Percentiles rank a stretch among this genome's conserved stretches.
Evolutionary conservation across 2,888 invertebrate genomes (phyloP).

Genomic region (Noctua pronuba): DNA sequence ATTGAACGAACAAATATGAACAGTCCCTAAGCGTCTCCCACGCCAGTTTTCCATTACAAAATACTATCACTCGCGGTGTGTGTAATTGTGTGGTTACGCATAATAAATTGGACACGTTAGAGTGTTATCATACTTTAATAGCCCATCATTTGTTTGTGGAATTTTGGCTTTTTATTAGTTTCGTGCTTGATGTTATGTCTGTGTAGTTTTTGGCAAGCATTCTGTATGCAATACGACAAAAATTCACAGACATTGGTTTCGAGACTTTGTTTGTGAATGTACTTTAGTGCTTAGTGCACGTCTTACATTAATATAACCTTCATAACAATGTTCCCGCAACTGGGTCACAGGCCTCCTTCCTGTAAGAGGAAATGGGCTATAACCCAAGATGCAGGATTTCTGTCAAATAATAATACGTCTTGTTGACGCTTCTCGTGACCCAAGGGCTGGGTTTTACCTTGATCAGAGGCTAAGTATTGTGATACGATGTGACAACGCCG

Average conservation of each 20-base stretch:
- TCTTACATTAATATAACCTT: neutral
- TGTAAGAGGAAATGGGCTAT: neutral
- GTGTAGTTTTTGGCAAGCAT: neutral
- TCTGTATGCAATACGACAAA: neutral
- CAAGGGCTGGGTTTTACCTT: no score
- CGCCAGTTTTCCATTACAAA: slow-evolving; percentile 66
- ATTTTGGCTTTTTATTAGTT: slow-evolving; percentile 2
- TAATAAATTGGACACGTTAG: slow-evolving; percentile 34
- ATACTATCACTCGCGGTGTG: slow-evolving; percentile 24
- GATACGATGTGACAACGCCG: no score
- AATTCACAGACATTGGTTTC: neutral
- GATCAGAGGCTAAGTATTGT: no score
- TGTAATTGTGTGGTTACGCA: slow-evolving; percentile 22
- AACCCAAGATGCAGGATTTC: neutral
- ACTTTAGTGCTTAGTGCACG: no score
- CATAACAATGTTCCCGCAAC: neutral
- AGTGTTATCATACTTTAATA: slow-evolving; percentile 28
- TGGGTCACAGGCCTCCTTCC: no score
- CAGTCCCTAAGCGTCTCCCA: slow-evolving; percentile 5
- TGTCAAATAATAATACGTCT: neutral
- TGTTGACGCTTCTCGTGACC: no score
- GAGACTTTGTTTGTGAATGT: neutral
- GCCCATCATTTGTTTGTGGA: slow-evolving; percentile 18
- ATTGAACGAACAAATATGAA: neutral
- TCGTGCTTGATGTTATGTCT: neutral